These are phyloP conservation scores for Masticophis lateralis DNA, from an alignment of 2,797 vertebrate genomes.

Conservation along the genomic window DNA sequence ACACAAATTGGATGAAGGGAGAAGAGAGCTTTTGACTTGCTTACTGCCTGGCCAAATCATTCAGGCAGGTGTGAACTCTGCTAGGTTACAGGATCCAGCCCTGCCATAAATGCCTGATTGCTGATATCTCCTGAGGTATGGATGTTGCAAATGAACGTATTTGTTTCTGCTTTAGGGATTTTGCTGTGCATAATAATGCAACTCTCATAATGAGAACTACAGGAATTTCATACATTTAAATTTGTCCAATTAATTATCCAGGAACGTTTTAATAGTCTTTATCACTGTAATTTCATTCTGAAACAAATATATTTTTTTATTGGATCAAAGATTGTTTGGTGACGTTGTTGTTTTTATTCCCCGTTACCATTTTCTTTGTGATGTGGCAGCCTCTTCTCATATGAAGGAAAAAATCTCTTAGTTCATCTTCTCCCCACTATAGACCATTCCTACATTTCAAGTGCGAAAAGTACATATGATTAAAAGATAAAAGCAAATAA, in stretches of 20 bases:
- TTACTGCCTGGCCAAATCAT: not conserved
- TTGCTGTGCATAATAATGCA: constrained; percentile 69
- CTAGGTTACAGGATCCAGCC: not conserved
- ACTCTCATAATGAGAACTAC: constrained; percentile 66
- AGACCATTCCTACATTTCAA: not conserved
- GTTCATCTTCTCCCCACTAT: not conserved
- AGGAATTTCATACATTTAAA: constrained; percentile 71
- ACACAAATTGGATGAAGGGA: not conserved
- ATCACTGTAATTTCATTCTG: constrained; percentile 57
- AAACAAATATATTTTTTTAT: constrained; percentile 55
- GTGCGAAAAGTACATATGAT: not conserved
- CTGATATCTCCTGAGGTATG: constrained; percentile 60
- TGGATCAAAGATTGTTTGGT: constrained; percentile 18
- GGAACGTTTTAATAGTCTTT: constrained; percentile 61
- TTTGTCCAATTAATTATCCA: constrained; percentile 69
- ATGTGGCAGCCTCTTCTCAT: not conserved
- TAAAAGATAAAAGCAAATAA: not conserved
- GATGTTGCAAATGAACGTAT: constrained; percentile 68
- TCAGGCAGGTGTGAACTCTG: constrained; percentile 12
- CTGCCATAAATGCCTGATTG: constrained; percentile 47
- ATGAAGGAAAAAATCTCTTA: not conserved
- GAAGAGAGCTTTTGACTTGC: not conserved
- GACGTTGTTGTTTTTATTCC: not conserved
- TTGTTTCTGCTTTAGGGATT: constrained; percentile 70
- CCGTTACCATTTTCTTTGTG: fast-evolving